Conservation (phyloP, 1,140 invertebrate species). For the Ladona fulva region DNA sequence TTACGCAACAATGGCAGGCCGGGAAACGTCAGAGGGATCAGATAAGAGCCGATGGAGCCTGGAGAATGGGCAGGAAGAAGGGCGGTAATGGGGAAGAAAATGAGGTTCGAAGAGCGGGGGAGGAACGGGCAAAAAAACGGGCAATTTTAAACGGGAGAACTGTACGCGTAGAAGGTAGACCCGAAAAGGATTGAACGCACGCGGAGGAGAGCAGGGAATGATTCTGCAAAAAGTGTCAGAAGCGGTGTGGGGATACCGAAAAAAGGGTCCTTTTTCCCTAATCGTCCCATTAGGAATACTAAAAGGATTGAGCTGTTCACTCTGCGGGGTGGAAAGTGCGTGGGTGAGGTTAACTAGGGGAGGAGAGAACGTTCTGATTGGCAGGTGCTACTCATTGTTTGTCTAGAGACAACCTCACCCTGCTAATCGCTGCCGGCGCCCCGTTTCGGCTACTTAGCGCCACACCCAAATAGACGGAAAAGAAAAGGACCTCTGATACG, state of each 20-base stretch:
- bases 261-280: neutral
- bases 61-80: neutral
- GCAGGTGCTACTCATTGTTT: slow-evolving; percentile 8
- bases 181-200: neutral
- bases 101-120: neutral
- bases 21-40: neutral
- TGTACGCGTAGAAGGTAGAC: too few species aligned
- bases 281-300: neutral
- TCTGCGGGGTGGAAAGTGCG: neutral
- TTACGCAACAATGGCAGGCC: neutral
- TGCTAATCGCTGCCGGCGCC: neutral
- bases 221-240: slow-evolving; percentile 10
- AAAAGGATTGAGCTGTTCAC: neutral
- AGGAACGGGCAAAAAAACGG: neutral
- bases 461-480: neutral
- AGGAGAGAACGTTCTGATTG: too few species aligned
- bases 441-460: neutral
- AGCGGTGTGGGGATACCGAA: neutral
- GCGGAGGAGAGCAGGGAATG: neutral
- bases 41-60: neutral
- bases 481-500: too few species aligned
- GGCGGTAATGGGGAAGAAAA: neutral
- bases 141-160: too few species aligned
- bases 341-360: neutral
- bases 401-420: neutral